Percentiles rank a stretch among this genome's conserved stretches.
Evolutionary conservation across 2,797 vertebrate species (phyloP).

Genomic region (Gobionotothen gibberifrons): DNA sequence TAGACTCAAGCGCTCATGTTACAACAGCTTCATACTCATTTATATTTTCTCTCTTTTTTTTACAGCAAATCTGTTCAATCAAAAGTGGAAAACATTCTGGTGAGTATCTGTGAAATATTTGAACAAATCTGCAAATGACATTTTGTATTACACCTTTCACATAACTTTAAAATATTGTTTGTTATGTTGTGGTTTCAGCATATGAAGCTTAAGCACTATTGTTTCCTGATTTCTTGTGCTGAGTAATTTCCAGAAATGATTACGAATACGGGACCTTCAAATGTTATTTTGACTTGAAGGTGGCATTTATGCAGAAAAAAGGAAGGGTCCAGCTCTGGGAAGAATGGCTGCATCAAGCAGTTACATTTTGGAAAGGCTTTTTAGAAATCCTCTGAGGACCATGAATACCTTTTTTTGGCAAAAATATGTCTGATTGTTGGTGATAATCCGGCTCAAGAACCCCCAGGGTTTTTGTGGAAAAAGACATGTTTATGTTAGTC

Average conservation of each 20-base stretch:
- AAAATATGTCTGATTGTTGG: too few relatives aligned
- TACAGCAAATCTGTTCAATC: conserved; percentile 98
- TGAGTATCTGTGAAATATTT: conserved; percentile 83
- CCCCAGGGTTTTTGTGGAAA: too few relatives aligned
- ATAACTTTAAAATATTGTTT: background rate
- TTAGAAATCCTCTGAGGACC: background rate
- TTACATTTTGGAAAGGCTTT: too few relatives aligned
- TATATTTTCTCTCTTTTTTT: conserved; percentile 80
- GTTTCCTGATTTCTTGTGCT: background rate
- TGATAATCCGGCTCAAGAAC: too few relatives aligned
- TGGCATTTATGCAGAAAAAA: background rate
- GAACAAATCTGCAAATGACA: background rate
- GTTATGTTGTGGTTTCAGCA: background rate
- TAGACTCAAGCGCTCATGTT: conserved; percentile 76
- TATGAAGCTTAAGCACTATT: background rate
- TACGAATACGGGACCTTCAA: background rate
- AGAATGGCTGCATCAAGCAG: too few relatives aligned
- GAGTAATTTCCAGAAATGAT: background rate
- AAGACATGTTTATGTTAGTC: too few relatives aligned
- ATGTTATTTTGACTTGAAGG: background rate
- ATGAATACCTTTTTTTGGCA: background rate
- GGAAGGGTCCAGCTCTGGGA: too few relatives aligned
- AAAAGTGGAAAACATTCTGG: conserved; percentile 99
- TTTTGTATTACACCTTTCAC: background rate
- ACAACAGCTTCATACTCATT: conserved; percentile 76